Conservation (phyloP, 1,140 invertebrate genomes). For the Druon quercuslanigerum region DNA sequence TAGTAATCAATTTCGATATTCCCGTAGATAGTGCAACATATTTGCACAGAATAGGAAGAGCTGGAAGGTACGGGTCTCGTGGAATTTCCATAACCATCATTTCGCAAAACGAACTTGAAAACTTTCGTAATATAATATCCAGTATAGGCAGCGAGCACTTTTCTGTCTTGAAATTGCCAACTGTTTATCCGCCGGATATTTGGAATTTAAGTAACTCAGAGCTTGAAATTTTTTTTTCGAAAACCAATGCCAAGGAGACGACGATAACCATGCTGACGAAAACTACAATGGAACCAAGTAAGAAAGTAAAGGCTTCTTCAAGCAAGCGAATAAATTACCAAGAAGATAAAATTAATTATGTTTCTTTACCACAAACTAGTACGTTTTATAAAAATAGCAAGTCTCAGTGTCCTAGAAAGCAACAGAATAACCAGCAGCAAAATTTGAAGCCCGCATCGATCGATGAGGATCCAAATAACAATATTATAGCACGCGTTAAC, state of each 20-base stretch:
- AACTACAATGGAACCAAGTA: constrained; percentile 14
- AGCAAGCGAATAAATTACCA: constrained; percentile 1
- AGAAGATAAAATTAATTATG: constrained; percentile 12
- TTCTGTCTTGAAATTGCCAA: constrained; percentile 73
- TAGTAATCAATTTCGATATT: constrained; percentile 95
- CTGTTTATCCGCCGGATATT: constrained; percentile 64
- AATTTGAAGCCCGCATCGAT: too few species aligned
- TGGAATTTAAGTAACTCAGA: constrained; percentile 61
- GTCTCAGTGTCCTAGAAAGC: neutral
- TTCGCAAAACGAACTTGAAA: constrained; percentile 77
- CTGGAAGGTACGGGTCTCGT: constrained; percentile 90
- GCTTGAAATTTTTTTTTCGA: constrained; percentile 59
- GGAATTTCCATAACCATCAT: constrained; percentile 84
- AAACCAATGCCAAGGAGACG: neutral
- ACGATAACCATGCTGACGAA: neutral
- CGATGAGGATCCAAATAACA: too few species aligned
- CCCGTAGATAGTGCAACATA: constrained; percentile 91
- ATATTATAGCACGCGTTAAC: too few species aligned
- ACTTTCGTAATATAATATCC: constrained; percentile 78
- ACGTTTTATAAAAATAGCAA: neutral
- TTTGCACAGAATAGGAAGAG: constrained; percentile 95
- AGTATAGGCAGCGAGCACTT: constrained; percentile 73
- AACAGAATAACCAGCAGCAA: neutral
- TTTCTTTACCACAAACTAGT: neutral
- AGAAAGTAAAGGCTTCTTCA: constrained; percentile 34